Evolutionary conservation across 1,140 invertebrate genomes (phyloP), one percentile per base, ranked within the genome.

Genomic region (Nephila pilipes): DNA sequence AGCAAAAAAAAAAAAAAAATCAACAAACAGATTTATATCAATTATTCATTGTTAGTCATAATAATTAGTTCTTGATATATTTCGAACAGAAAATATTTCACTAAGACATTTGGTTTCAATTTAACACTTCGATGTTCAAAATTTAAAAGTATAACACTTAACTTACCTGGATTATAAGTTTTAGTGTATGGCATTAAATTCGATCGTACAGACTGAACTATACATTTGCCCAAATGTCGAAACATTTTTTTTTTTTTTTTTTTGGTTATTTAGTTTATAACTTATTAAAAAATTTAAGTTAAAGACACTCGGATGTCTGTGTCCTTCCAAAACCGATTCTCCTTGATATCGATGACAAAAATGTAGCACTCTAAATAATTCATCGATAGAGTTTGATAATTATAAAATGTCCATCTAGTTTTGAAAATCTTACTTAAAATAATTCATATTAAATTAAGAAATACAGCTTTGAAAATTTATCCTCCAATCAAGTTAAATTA

Each of bases 161-260:
- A 88, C 88, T 55, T 57, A 90, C 88, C 36, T 90, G 88, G 88
- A 58, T 29, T 80, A 90, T 80, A 90, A 80, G 22, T 55, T 58
- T 57, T 55, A 12, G 25, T 38, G 29, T 69, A 22, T 3, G 25
- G 54, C 22, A 80, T 57, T 80, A 90, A 46, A 90, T 80, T 90
- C 4, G 88, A 90, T 2, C 88, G 88, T 80, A 80, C 38, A 58
- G 16, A 57, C 32, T 90, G 65, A 20, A 90, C 25, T 54, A 80
- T 6, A 58, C 22, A 90, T 58, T 80, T 90, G 29, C 88, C 88
- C 29, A 87, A 29, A 69, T 69, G 57, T 1, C 85, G 85, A 87
- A 87, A 87, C 85, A 87, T 87, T 69, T 87, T 69, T 46, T 38
- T 38, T n/a, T n/a, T n/a, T n/a, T n/a, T n/a, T n/a, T n/a, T n/a